phyloP scores from a whole-genome alignment of 2,888 invertebrate species.

The Latrodectus elegans region DNA sequence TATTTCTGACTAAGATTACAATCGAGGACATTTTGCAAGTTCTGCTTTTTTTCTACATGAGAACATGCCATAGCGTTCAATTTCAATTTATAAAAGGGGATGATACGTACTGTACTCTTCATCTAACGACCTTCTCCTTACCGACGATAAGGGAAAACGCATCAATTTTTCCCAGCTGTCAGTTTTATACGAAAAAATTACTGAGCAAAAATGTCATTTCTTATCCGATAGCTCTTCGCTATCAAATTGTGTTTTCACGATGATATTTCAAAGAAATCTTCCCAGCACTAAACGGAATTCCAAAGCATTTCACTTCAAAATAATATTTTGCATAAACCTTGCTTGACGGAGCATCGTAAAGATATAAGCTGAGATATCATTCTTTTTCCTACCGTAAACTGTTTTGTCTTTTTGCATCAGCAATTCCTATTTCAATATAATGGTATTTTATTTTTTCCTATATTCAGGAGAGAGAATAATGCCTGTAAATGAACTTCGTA shows the following conservation, averaged over 20 bases:
- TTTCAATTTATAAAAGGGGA: conserved; percentile 42
- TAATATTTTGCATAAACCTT: conserved; percentile 43
- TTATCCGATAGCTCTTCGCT: conserved; percentile 37
- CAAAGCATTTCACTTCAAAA: conserved; percentile 33
- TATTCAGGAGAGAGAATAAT: too few species aligned
- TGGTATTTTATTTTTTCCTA: too few species aligned
- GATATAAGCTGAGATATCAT: conserved; percentile 5
- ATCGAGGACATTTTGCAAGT: too few species aligned
- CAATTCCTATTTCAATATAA: too few species aligned
- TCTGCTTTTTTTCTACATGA: too few species aligned
- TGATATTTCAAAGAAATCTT: conserved; percentile 45
- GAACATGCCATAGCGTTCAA: conserved; percentile 6
- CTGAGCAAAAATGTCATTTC: conserved; percentile 29
- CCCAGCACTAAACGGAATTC: conserved; percentile 27
- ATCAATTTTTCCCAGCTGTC: conserved; percentile 46
- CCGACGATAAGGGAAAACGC: conserved; percentile 16
- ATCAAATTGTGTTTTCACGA: conserved; percentile 44
- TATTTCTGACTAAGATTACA: too few species aligned
- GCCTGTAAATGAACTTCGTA: too few species aligned
- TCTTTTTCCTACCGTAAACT: conserved; percentile 9
- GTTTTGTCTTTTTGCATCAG: conserved; percentile 14
- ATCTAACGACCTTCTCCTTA: conserved; percentile 22
- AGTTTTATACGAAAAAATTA: conserved; percentile 33
- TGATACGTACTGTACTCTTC: neutral
- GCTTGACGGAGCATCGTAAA: conserved; percentile 35